Conservation (phyloP, 2,113 vertebrate genomes). For the Malurus alboscapulatus region DNA sequence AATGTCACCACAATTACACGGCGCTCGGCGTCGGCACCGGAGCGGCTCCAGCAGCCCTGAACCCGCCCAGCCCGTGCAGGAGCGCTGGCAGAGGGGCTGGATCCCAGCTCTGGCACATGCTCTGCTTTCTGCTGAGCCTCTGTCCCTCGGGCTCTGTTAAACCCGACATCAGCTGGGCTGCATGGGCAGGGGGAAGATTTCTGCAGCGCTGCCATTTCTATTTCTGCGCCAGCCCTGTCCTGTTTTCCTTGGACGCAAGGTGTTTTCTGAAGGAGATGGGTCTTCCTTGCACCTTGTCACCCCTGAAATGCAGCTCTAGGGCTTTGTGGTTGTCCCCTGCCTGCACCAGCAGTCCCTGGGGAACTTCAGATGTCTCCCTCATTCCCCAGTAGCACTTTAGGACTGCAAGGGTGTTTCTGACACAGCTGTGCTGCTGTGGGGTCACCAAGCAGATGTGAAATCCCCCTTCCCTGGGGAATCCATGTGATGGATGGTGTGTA, state of each 20-base stretch:
- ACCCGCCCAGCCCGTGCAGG: fast-evolving
- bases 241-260: background rate
- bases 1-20: background rate
- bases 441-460: background rate
- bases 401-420: background rate
- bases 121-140: background rate
- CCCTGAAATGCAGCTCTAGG: background rate
- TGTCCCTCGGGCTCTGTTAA: background rate
- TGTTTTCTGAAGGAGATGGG: background rate
- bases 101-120: background rate
- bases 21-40: background rate
- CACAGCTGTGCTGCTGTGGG: background rate
- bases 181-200: background rate
- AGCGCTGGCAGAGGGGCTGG: background rate
- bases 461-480: background rate
- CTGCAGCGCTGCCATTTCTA: background rate
- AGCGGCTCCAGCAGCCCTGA: background rate
- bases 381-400: background rate
- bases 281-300: background rate
- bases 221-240: background rate
- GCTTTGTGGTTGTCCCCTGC: background rate
- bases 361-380: background rate
- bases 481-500: too few species aligned
- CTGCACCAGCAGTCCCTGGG: background rate
- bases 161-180: background rate